Evolutionary conservation across 2,113 vertebrate genomes (phyloP), one percentile per base, ranked within the genome.

Genomic region (Chunga burmeisteri): DNA sequence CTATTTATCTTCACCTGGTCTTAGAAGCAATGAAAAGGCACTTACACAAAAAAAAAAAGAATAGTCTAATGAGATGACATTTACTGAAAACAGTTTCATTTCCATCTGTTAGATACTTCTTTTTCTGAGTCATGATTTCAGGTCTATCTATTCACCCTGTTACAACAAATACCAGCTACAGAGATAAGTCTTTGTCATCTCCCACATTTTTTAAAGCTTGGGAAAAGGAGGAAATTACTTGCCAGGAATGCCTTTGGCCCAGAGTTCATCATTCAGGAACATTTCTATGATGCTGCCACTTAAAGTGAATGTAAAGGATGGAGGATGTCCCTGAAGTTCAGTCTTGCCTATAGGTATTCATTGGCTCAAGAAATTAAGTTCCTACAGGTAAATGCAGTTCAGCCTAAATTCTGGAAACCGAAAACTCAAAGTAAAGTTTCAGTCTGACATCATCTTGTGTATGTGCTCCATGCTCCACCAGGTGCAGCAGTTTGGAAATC

Each of bases 141-240:
- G 36, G 7, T 59, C 15, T 79, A 38, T 58, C 20, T 80, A 38
- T 49, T 92, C 25, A 90, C 9, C 10, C 18, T 58, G 38, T 47
- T 88, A 42, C 49, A 94, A 65, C 19, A 91, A 82, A 82, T 52
- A 34, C 30, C 78, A 90, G 23, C 46, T 70, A 42, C 47, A 86
- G 38, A 91, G 75, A 94, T 86, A 86, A 86, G 34, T 32, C 25
- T 67, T 90, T 92, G 83, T 93, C 67, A 86, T 93, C 67, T 90
- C 17, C 36, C 40, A 5, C 7, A 58, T 72, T 79, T 95, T 79
- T 82, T 73, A 25, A 72, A 88, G 21, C 29, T 86, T 13, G 9
- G n/a, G 17, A 85, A 94, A 90, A 50, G 27, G 52, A 87, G 49
- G 15, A 82, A 52, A 66, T 85, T 12, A 23, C 34, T 88, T 89